Evolutionary conservation across 2,888 invertebrate genomes (phyloP), one percentile per base, ranked within the genome.

Genomic region (Dermolepida albohirtum): DNA sequence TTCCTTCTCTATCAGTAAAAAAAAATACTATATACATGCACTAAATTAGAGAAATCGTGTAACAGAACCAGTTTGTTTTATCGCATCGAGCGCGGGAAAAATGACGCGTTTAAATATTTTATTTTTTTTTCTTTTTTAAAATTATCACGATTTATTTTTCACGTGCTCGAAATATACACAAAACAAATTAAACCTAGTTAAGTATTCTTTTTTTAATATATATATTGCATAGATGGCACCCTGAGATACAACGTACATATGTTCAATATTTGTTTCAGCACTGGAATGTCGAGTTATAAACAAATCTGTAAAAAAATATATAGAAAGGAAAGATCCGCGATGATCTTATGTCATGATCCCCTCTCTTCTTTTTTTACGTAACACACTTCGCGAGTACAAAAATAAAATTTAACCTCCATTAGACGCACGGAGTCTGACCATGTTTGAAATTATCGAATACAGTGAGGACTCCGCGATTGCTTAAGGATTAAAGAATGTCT

Each of bases 151-250:
- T 12, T 0, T n/a, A 44, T 69, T 52, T 69, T 69, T 69, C 62
- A 54, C 41, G 22, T 50, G 68, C 68, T 69, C 68, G 68, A 69
- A 52, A 34, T 29, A n/a, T 52, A 52, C 29, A 41, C 39, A 22
- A 59, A 14, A 66, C 29, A 66, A 16, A 55, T 50, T 51, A 67
- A 67, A 63, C 44, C 49, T 63, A 67, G 51, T 44, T 41, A 40
- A 49, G 43, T 66, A 57, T 27, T 50, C 43, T 54, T 54, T 22
- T 29, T 68, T 68, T 54, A 62, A 54, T 54, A 55, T 40, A 54
- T 22, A 55, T 79, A 80, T 79, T 80, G 80, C 79, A 79, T 74
- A 80, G 80, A 84, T 84, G 84, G 83, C 83, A 84, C 83, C 84
- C 84, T 84, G 83, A 84, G 84, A 81, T 80, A 77, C 76, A 70